Percentiles rank a stretch among this genome's conserved stretches.
These are phyloP conservation scores for Trichonephila clavata DNA, from an alignment of 1,140 invertebrate genomes.

Conservation along the genomic window DNA sequence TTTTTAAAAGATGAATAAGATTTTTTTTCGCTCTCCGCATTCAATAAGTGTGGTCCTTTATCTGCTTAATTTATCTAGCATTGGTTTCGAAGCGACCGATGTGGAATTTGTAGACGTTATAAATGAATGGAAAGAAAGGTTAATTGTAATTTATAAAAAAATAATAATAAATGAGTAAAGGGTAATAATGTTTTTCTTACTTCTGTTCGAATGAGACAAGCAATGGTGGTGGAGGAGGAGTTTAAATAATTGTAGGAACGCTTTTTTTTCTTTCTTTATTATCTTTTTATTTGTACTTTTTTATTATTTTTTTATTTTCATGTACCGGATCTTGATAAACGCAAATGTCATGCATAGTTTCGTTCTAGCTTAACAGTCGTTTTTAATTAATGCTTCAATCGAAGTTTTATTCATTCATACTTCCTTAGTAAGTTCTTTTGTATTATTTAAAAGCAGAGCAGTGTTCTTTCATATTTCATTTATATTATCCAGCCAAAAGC, in stretches of 20 bases:
- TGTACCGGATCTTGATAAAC: conserved; percentile 55
- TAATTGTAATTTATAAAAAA: conserved; percentile 76
- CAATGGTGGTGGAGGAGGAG: not conserved
- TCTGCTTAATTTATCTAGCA: conserved; percentile 75
- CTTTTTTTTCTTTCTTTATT: not conserved
- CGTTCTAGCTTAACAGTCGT: not conserved
- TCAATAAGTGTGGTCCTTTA: conserved; percentile 77
- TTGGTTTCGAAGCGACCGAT: conserved; percentile 63
- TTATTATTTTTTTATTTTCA: not conserved
- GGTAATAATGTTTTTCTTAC: conserved; percentile 69
- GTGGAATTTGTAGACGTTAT: conserved; percentile 75
- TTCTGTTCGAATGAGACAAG: conserved; percentile 37
- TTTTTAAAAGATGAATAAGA: conserved; percentile 74
- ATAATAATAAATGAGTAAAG: conserved; percentile 65
- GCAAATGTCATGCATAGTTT: conserved; percentile 36
- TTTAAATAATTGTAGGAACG: conserved; percentile 70
- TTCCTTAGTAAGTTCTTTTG: not conserved
- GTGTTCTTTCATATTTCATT: not conserved
- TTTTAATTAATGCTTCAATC: conserved; percentile 54
- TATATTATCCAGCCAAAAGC: not conserved
- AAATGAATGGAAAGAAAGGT: conserved; percentile 76
- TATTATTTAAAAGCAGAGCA: conserved; percentile 9
- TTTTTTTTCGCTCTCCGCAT: conserved; percentile 65
- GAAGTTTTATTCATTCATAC: conserved; percentile 19
- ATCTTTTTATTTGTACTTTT: conserved; percentile 8